Base-by-base conservation (phyloP, 2,113 vertebrate species). In the Pelodiscus sinensis region DNA sequence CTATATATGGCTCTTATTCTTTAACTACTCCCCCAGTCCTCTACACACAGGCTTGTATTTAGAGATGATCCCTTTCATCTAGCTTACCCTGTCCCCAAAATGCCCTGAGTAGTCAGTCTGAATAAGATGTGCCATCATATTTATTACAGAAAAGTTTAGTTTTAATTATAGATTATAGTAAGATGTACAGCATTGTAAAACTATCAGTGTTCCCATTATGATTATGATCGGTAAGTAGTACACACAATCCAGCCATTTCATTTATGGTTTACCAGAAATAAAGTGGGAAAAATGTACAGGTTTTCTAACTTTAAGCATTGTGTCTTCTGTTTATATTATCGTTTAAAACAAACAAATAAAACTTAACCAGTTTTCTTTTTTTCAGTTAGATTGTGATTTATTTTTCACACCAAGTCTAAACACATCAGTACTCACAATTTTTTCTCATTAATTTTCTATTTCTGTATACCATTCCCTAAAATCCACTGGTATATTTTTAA, bases 371-470 rank as follows among this genome's bases (percentile, higher is more conserved):
- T 13, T 58, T 65, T 90, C 50, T 92, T 90, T 84, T 51, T 88
- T 77, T 31, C 13, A 82, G 11, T 9, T 86, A 81, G 38, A 60
- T 9, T 24, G 2, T 12, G 18, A 38, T 77, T 6, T 18, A 35
- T 75, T 92, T 92, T 89, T 79, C 50, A 38, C 2, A 50, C 5
- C 3, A 19, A 38, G 12, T 51, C 51, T 73, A 29, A 90, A 93
- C 56, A 92, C 5, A 90, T 11, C 35, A 35, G 22, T 3, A 38
- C 87, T 87, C 25, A 27, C 95, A 96, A 82, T 57, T 51, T 57
- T 65, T 94, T 92, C 90, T 19, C n/a, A 96, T 90, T 97, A 94
- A 94, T 97, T 92, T 96, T 96, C 92, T 92, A 58, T 96, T 95
- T 97, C 95, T 65, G 88, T 85, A 91, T 86, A 96, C 82, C 78